Evolutionary conservation across 1,140 invertebrate genomes (phyloP).

Genomic region (Mylabris phalerata): DNA sequence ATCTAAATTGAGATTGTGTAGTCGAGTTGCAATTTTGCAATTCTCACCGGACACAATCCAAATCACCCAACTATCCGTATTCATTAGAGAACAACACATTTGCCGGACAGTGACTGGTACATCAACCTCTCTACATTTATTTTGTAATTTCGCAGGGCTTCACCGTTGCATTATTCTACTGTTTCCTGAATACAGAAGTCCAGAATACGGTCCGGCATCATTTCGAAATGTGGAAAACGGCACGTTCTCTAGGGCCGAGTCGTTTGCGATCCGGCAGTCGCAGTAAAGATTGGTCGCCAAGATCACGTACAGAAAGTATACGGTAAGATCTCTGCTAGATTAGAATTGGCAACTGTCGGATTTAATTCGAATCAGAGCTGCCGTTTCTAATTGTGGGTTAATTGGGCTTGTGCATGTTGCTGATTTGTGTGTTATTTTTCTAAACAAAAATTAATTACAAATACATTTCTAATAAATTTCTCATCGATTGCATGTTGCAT

Average conservation of each 20-base stretch:
- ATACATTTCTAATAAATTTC: neutral
- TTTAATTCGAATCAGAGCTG: too few relatives aligned
- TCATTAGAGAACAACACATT: too few relatives aligned
- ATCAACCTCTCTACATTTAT: too few relatives aligned
- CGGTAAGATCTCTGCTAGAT: constrained; percentile 47
- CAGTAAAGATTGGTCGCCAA: constrained; percentile 70
- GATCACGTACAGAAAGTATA: constrained; percentile 69
- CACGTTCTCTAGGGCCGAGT: constrained; percentile 53
- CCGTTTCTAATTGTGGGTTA: too few relatives aligned
- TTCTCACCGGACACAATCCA: too few relatives aligned
- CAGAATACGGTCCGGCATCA: constrained; percentile 76
- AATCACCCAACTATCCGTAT: too few relatives aligned
- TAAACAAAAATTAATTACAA: neutral
- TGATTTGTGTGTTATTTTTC: too few relatives aligned
- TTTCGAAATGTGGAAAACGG: constrained; percentile 69
- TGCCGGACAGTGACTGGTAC: too few relatives aligned
- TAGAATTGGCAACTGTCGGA: too few relatives aligned
- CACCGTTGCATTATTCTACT: constrained; percentile 81
- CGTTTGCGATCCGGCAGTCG: constrained; percentile 52
- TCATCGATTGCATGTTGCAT: constrained; percentile 26
- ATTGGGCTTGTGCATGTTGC: too few relatives aligned
- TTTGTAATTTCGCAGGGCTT: constrained; percentile 58
- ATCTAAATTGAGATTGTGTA: too few relatives aligned
- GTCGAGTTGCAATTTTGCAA: too few relatives aligned
- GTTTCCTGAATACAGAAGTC: constrained; percentile 89